phyloP scores from a whole-genome alignment of 2,797 vertebrate species.

The Cebuella pygmaea region DNA sequence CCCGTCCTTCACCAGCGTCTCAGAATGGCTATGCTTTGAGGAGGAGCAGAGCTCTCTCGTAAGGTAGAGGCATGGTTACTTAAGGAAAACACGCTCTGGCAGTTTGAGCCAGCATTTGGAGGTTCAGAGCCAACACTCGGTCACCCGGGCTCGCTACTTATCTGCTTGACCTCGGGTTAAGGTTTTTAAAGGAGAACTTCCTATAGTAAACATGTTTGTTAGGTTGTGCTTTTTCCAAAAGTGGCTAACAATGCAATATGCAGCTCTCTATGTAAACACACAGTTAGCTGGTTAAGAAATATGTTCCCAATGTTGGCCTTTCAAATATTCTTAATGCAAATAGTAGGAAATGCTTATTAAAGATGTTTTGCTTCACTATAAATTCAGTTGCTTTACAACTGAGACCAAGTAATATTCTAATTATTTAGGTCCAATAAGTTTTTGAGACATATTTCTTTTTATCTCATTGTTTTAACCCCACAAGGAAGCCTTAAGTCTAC shows the following conservation, averaged over 20 bases:
- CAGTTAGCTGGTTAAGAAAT: conserved; percentile 84
- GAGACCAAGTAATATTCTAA: conserved; percentile 25
- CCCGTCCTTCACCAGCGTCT: background rate
- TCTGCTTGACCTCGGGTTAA: background rate
- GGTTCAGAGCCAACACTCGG: conserved; percentile 62
- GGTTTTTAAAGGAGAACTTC: conserved; percentile 4
- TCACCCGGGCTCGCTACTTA: background rate
- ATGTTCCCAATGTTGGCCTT: conserved; percentile 85
- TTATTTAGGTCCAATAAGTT: conserved; percentile 75
- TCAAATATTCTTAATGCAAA: background rate
- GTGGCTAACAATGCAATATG: conserved; percentile 86
- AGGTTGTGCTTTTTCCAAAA: conserved; percentile 64
- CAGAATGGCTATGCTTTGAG: background rate
- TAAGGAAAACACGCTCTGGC: conserved; percentile 65
- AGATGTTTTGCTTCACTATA: conserved; percentile 52
- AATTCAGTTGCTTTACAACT: conserved; percentile 51
- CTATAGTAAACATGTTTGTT: background rate
- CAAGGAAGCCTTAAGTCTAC: conserved; percentile 89
- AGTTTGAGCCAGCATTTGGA: conserved; percentile 54
- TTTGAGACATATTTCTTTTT: conserved; percentile 87
- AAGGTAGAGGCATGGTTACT: background rate
- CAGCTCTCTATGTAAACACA: conserved; percentile 84
- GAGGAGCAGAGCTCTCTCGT: background rate
- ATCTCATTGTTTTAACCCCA: conserved; percentile 75
- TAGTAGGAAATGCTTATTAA: background rate